These are phyloP conservation scores for Strigamia transsilvanica DNA, from an alignment of 2,888 invertebrate species.

Conservation along the genomic window DNA sequence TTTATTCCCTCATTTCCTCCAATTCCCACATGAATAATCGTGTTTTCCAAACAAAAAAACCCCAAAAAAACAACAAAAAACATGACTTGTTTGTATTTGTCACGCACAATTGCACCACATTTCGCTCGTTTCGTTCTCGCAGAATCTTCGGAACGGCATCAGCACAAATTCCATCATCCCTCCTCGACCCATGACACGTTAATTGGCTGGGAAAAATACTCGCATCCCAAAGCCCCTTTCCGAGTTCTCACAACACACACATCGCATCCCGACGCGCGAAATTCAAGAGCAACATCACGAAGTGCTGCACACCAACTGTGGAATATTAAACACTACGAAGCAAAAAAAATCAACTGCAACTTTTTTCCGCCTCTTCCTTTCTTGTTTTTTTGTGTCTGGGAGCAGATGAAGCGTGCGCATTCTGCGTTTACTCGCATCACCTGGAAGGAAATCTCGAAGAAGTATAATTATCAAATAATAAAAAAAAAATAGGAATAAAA, in stretches of 20 bases:
- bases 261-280: not conserved
- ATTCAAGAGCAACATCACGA: conserved; percentile 49
- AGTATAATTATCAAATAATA: conserved; percentile 22
- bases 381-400: not conserved
- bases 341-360: not conserved
- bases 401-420: conserved; percentile 43
- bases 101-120: conserved; percentile 7
- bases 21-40: too few species aligned
- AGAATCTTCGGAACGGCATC: not conserved
- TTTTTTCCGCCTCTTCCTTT: not conserved
- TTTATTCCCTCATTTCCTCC: too few species aligned
- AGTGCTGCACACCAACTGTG: not conserved
- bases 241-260: conserved; percentile 15
- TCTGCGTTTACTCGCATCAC: conserved; percentile 33
- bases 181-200: conserved; percentile 37
- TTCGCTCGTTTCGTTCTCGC: not conserved
- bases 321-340: conserved; percentile 20
- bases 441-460: conserved; percentile 40
- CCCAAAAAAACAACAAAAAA: not conserved
- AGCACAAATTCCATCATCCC: conserved; percentile 12
- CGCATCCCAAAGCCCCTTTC: not conserved
- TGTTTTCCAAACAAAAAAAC: not conserved
- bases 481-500: not conserved
- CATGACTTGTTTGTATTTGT: conserved; percentile 17
- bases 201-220: conserved; percentile 39